Base-by-base conservation (phyloP, 1,140 invertebrate genomes). In the Orius laevigatus region DNA sequence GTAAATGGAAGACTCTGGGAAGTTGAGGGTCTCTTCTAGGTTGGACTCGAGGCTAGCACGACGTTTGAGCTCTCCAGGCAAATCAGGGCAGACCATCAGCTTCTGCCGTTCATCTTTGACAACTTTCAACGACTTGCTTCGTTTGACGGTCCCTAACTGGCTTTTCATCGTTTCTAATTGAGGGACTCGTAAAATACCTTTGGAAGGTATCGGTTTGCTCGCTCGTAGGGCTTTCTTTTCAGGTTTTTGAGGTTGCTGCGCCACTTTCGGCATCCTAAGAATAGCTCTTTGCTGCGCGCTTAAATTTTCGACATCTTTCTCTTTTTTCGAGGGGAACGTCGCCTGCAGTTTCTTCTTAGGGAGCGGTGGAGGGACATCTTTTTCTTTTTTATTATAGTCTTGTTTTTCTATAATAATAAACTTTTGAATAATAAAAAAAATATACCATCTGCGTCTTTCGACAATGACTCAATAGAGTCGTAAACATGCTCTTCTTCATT, bases 91-190 rank as follows among this genome's bases (percentile, higher is more conserved):
- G 11, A 55, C 40, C 32, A 52, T 50, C 20, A 58, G 43, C 33
- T 51, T 54, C 36, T 20, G 41, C 11, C 49, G 46, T 15, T 45
- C 43, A 44, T 38, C 48, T 16, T 56, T 52, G 8, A 58, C 33
- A n/a, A 63, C 55, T 55, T 62, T 62, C 16, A 66, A 46, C n/a
- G 64, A 66, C 52, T 65, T 66, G 47, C 63, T 65, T 34, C 64
- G 40, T 51, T 63, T 65, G 5, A 66, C 46, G 15, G 49, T 25
- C 25, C 25, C 25, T 25, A 49, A 12, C 47, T 12, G 6, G 51
- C 38, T 43, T 41, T 49, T 55, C 8, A 41, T 3, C 15, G 39
- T n/a, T 31, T 33, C n/a, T 18, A 52, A 39, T 18, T 57, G 52
- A 41, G 56, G 53, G n/a, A 56, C 53, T 18, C 38, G 12, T 12